Evolutionary conservation across 2,888 invertebrate species (phyloP), one percentile per base, ranked within the genome.

Genomic region (Cetonia aurata): DNA sequence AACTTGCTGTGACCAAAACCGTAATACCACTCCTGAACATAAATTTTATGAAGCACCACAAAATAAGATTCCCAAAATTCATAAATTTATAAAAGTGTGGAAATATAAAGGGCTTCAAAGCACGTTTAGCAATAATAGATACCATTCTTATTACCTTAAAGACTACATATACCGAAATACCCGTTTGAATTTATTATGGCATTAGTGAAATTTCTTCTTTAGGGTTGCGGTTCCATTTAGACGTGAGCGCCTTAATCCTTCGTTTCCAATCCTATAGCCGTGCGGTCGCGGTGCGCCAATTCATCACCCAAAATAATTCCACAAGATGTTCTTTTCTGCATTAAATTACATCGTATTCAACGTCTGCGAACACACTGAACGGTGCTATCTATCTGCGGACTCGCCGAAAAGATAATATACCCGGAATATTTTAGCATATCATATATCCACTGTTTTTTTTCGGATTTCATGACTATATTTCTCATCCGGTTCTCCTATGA

Each of bases 221-320:
- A 17, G 15, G 33, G 37, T 4, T 15, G 17, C 37, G 37, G 37
- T 50, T 37, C 50, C 62, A 50, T 50, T 65, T 65, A 65, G 50
- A 65, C 37, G 50, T 25, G 19, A 19, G 50, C 15, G 37, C 62
- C 37, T 13, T 65, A 65, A 65, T 50, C 37, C 62, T 37, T 50
- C 62, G 62, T 19, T 65, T 65, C 52, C 62, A 65, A 65, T 33
- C 31, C 62, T 33, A 17, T 50, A 33, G 3, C 17, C 17, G 19
- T 50, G 62, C 50, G 62, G 50, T 50, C 33, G 50, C 50, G 13
- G 50, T 50, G 50, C 62, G 50, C 50, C 62, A 65, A 65, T 65
- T 65, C 62, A 65, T 65, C 62, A 65, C 62, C 31, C 37, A 37
- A 65, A 65, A 65, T 65, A 65, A 65, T 65, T 65, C 62, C 50